These are phyloP conservation scores for Drosophila austrosaltans DNA, from an alignment of 2,888 invertebrate species.

Conservation along the genomic window DNA sequence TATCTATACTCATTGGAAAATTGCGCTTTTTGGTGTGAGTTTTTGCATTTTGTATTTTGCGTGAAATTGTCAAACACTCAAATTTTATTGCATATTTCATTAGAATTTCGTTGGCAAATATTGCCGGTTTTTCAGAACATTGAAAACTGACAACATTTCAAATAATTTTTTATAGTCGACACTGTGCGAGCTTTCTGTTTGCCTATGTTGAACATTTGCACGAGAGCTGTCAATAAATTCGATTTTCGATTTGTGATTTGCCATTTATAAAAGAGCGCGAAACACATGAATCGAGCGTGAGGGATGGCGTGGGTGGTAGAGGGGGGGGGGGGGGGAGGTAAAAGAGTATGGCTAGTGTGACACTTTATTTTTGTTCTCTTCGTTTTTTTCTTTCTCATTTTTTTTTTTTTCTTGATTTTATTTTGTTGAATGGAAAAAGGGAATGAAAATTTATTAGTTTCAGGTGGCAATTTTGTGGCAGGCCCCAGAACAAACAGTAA, in stretches of 20 bases:
- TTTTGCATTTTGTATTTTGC: conserved; percentile 9
- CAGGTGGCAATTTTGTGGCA: conserved; percentile 77
- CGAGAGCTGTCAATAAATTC: conserved; percentile 71
- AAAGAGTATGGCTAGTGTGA: conserved; percentile 24
- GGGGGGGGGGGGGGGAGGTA: too few species aligned
- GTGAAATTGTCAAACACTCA: conserved; percentile 63
- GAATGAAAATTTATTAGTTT: conserved; percentile 64
- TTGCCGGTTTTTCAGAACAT: conserved; percentile 23
- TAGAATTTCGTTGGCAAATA: conserved; percentile 68
- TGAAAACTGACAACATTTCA: conserved; percentile 67
- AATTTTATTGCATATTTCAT: conserved; percentile 80
- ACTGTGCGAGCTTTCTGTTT: conserved; percentile 41
- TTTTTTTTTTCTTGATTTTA: background rate
- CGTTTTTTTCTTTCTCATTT: background rate
- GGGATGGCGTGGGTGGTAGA: too few species aligned
- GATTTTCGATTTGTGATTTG: conserved; percentile 71
- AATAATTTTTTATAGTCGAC: conserved; percentile 54
- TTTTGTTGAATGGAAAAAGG: conserved; percentile 1
- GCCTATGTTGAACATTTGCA: conserved; percentile 67
- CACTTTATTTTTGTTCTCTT: conserved; percentile 37
- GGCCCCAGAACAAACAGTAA: conserved; percentile 54
- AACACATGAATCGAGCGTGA: background rate
- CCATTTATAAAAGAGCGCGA: conserved; percentile 46
- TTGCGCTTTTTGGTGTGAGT: conserved; percentile 51
- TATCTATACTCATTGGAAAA: conserved; percentile 50